These are phyloP conservation scores for Spea multiplicata DNA, from an alignment of 2,113 vertebrate species.

Conservation along the genomic window DNA sequence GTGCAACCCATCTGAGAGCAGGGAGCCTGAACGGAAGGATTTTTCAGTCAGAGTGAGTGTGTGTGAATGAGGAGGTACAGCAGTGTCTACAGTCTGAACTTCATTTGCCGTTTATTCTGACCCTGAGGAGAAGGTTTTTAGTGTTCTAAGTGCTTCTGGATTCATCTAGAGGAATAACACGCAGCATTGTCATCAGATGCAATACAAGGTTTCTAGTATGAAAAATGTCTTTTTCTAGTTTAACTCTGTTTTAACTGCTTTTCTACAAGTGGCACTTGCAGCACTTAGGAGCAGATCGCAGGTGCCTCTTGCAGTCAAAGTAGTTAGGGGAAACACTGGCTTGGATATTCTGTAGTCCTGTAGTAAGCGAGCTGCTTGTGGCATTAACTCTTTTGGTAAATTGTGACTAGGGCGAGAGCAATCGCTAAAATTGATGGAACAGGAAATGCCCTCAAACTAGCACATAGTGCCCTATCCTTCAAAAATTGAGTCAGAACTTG, in stretches of 20 bases:
- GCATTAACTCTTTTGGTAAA: constrained; percentile 25
- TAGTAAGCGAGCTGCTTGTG: constrained; percentile 29
- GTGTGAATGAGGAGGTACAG: constrained; percentile 75
- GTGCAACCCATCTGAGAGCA: constrained; percentile 18
- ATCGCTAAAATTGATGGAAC: constrained; percentile 17
- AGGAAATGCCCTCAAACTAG: background rate
- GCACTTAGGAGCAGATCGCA: background rate
- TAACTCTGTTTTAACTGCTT: constrained; percentile 54
- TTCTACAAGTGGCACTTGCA: background rate
- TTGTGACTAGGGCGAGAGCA: constrained; percentile 70
- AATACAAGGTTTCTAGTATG: constrained; percentile 29
- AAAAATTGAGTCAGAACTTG: background rate
- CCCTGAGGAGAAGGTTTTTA: constrained; percentile 28
- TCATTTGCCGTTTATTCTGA: constrained; percentile 64
- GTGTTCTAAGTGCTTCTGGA: constrained; percentile 25
- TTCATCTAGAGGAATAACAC: constrained; percentile 11
- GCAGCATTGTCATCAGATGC: constrained; percentile 4
- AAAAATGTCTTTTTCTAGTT: constrained; percentile 39
- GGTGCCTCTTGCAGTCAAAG: constrained; percentile 14
- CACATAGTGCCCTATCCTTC: background rate
- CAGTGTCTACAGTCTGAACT: constrained; percentile 73
- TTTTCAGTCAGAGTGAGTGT: constrained; percentile 73
- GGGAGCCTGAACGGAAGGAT: constrained; percentile 52
- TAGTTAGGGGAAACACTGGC: constrained; percentile 35
- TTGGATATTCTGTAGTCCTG: constrained; percentile 29